Conservation (phyloP, 2,113 vertebrate genomes). For the Raja brachyura region DNA sequence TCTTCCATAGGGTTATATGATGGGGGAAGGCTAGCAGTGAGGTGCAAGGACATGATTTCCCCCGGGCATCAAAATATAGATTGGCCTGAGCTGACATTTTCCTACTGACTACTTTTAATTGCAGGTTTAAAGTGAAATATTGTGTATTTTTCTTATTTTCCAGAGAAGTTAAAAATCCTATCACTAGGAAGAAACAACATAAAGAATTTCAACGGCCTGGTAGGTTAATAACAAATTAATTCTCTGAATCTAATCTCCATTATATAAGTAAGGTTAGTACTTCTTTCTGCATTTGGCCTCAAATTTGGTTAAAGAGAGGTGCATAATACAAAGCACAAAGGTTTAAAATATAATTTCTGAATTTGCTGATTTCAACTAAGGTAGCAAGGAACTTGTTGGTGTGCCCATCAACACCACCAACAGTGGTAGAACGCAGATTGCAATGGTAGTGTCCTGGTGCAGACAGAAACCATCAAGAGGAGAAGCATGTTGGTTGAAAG, state of each 20-base stretch:
- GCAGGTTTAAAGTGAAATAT: neutral
- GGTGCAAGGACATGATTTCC: neutral
- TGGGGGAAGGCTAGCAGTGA: neutral
- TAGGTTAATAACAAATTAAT: slow-evolving; percentile 53
- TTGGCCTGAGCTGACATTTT: neutral
- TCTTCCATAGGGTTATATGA: neutral
- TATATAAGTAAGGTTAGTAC: neutral
- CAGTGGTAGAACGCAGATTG: no score
- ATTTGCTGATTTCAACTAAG: neutral
- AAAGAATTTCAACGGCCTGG: slow-evolving; percentile 87
- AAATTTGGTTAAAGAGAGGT: neutral
- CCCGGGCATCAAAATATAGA: no score
- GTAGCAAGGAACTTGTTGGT: neutral
- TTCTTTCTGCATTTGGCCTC: neutral
- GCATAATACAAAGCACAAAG: neutral
- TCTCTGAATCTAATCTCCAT: neutral
- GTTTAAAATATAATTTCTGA: neutral
- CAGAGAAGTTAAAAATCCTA: slow-evolving; percentile 87
- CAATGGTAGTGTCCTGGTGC: no score
- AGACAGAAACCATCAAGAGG: no score
- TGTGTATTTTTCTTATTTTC: slow-evolving; percentile 43
- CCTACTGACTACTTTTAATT: neutral
- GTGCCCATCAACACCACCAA: no score
- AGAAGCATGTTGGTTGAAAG: no score
- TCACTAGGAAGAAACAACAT: slow-evolving; percentile 94